A percentile compares a stretch with the other conserved stretches of the same genome.
Conservation (phyloP, 1,140 invertebrate species). For the Lepeophtheirus salmonis region DNA sequence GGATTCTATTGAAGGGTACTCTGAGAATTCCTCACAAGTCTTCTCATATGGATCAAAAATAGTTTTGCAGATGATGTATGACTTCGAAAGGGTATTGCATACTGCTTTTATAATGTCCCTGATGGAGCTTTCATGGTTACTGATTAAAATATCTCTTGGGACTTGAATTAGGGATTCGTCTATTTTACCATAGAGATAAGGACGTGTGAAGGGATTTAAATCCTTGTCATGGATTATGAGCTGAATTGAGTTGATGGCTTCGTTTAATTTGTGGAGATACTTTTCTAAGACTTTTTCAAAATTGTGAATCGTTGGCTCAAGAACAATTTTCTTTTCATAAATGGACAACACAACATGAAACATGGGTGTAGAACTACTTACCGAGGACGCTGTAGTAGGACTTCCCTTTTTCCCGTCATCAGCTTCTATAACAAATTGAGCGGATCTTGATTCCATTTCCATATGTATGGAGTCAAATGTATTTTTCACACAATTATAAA, state of each 20-base stretch:
- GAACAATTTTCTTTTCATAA: not conserved
- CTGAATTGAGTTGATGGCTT: not conserved
- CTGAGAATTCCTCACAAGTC: not conserved
- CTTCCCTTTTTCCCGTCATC: not conserved
- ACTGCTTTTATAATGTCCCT: not conserved
- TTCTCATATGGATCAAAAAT: not conserved
- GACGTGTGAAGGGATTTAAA: constrained; percentile 6
- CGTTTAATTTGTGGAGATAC: not conserved
- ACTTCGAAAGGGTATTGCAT: not conserved
- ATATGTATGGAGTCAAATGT: not conserved
- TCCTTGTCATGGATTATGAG: not conserved
- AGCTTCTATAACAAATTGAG: not conserved
- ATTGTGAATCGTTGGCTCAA: not conserved
- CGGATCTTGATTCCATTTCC: not conserved
- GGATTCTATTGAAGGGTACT: not conserved
- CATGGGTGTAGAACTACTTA: not conserved
- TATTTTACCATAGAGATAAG: not conserved
- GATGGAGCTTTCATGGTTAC: not conserved
- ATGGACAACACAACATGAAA: not conserved
- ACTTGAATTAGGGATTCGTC: constrained; percentile 4
- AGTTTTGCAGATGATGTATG: not conserved
- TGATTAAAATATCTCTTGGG: not conserved
- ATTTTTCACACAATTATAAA: constrained; percentile 1
- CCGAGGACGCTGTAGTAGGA: no score
- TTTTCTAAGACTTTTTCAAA: not conserved